A percentile compares a stretch with the other conserved stretches of the same genome.
phyloP scores from a whole-genome alignment of 2,797 vertebrate genomes.

The Pipistrellus pygmaeus region DNA sequence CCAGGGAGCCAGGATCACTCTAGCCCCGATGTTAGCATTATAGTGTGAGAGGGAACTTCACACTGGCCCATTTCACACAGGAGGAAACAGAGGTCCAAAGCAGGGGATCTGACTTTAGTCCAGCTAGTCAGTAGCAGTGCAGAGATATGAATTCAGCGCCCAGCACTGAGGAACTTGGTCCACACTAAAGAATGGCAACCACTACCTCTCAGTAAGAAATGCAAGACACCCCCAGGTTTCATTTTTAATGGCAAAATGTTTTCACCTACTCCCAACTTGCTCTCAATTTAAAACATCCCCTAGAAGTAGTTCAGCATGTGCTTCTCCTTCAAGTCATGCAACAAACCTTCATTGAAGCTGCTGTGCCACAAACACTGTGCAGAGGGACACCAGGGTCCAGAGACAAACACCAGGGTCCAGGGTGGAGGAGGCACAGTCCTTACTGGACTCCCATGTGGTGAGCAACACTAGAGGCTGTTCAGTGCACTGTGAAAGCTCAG shows the following conservation, averaged over 20 bases:
- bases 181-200: conserved; percentile 16
- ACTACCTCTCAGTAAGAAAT: conserved; percentile 13
- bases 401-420: not conserved
- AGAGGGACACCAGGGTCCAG: not conserved
- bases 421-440: not conserved
- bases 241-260: conserved; percentile 32
- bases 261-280: conserved; percentile 7
- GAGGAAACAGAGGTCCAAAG: not conserved
- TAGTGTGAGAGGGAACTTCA: not conserved
- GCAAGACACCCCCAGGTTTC: not conserved
- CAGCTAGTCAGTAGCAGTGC: not conserved
- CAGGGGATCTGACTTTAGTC: not conserved
- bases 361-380: not conserved
- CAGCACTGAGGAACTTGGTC: not conserved
- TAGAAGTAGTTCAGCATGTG: not conserved
- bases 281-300: not conserved
- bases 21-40: not conserved
- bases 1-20: not conserved
- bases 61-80: not conserved
- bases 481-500: not conserved
- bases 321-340: conserved; percentile 8
- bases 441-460: not conserved
- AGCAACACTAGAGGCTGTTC: not conserved
- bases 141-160: not conserved
- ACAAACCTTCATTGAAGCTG: not conserved